Base-by-base conservation (phyloP, 2,888 invertebrate genomes). In the Hybos culiciformis region DNA sequence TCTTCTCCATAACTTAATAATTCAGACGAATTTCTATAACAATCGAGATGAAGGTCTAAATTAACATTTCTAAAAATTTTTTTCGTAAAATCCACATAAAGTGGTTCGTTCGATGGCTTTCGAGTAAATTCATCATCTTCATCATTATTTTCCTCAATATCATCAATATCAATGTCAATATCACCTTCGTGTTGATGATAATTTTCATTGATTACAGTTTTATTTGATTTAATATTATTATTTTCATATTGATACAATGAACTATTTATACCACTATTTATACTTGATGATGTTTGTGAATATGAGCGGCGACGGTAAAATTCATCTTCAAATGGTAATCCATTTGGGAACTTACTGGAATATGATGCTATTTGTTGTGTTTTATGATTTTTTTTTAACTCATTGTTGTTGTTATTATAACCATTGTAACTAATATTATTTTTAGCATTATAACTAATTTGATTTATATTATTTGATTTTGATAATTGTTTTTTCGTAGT, bases 51-150 rank as follows among this genome's bases (percentile, higher is more conserved):
- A 24, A 21, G 12, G 23, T 37, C 12, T 39, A 34, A 24, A 21
- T 39, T 41, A 36, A 24, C 39, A 42, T 37, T 49, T 44, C 46
- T 49, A 48, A 50, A 47, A 44, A 63, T 57, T 41, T 58, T 56
- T 53, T 66, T 63, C 40, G 67, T 60, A 49, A 67, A 67, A 50
- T 67, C 66, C 44, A 66, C 66, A 51, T 67, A 67, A 9, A 66
- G 56, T 43, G 64, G 57, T 46, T 66, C 67, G 45, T 58, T 64
- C 43, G 62, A 57, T 42, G 66, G 66, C 44, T 64, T 63, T 40
- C 67, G 60, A 41, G 61, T 59, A 44, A 67, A 66, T 52, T 66
- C 66, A 53, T 66, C 65, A 48, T 56, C 57, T 15, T 51, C 51
- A 38, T 50, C 53, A 43, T 33, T 43, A n/a, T 43, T 26, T 14